A percentile compares a stretch with the other conserved stretches of the same genome.
These are phyloP conservation scores for Hippocampus comes DNA, from an alignment of 2,113 vertebrate species.

Conservation along the genomic window DNA sequence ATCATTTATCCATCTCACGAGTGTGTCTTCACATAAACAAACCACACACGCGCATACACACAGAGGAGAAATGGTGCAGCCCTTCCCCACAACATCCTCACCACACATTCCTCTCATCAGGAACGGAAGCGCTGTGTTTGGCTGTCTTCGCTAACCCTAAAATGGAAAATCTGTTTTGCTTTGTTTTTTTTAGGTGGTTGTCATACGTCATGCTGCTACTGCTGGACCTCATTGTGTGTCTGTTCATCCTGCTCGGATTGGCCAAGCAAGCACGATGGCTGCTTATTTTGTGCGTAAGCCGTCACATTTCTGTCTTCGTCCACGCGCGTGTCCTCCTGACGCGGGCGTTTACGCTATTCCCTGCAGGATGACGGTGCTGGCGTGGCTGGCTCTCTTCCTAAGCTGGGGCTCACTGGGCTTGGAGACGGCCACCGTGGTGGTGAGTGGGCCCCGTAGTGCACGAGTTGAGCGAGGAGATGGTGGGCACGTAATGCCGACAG, in stretches of 20 bases:
- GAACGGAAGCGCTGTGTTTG: background rate
- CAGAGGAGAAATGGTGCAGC: background rate
- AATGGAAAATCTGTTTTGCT: background rate
- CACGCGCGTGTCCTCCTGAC: conserved; percentile 8
- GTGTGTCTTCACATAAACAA: background rate
- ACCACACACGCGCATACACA: background rate
- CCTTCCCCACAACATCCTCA: background rate
- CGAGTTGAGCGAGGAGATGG: background rate
- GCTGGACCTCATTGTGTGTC: conserved; percentile 82
- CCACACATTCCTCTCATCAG: background rate
- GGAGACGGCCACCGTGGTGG: conserved; percentile 85
- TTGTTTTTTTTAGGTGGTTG: conserved; percentile 76
- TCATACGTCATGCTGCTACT: conserved; percentile 83
- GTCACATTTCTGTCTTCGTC: conserved; percentile 12
- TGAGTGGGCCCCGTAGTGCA: conserved; percentile 66
- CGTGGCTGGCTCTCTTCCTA: conserved; percentile 83
- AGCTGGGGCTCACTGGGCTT: conserved; percentile 89
- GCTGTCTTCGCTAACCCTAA: background rate
- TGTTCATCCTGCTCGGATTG: conserved; percentile 86
- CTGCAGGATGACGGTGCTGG: conserved; percentile 82
- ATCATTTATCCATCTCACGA: background rate
- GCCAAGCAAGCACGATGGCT: conserved; percentile 91
- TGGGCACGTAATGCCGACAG: conserved; percentile 16
- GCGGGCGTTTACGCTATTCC: conserved; percentile 23
- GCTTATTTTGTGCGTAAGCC: conserved; percentile 80